Evolutionary conservation across 2,113 vertebrate genomes (phyloP).

Genomic region (Mesoclemmys tuberculata): DNA sequence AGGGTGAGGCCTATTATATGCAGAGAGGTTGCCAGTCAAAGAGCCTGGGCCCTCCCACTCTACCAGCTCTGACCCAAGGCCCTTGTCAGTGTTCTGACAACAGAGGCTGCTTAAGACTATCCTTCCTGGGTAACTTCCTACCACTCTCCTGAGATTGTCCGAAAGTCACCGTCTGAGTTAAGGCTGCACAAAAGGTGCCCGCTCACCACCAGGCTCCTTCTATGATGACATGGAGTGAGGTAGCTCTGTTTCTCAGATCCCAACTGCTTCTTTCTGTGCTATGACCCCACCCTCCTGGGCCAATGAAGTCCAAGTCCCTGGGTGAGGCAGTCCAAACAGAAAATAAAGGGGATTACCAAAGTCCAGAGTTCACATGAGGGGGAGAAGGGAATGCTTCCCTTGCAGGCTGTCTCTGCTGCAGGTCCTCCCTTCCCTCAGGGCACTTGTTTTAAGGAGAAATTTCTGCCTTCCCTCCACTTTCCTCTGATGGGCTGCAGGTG

Average conservation of each 20-base stretch:
- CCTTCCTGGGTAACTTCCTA: too few relatives aligned
- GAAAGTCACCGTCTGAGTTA: too few relatives aligned
- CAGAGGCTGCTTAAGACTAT: too few relatives aligned
- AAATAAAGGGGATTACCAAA: neutral
- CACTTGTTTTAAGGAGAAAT: neutral
- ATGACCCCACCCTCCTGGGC: neutral
- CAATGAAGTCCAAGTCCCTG: neutral
- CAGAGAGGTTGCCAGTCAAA: too few relatives aligned
- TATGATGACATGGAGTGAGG: neutral
- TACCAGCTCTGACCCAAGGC: too few relatives aligned
- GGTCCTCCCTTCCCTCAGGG: neutral
- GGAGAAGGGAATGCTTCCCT: neutral
- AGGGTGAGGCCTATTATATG: too few relatives aligned
- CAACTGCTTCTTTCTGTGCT: too few relatives aligned
- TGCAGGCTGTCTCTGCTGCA: neutral
- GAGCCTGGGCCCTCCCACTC: too few relatives aligned
- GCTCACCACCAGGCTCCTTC: neutral
- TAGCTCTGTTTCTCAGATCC: neutral
- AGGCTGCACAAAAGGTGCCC: too few relatives aligned
- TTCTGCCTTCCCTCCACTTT: neutral
- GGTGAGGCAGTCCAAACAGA: neutral
- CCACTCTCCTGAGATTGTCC: too few relatives aligned
- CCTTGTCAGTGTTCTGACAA: too few relatives aligned
- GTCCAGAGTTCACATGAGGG: neutral
- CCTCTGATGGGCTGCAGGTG: neutral